Evolutionary conservation across 2,797 vertebrate species (phyloP).

Genomic region (Trematomus bernacchii): DNA sequence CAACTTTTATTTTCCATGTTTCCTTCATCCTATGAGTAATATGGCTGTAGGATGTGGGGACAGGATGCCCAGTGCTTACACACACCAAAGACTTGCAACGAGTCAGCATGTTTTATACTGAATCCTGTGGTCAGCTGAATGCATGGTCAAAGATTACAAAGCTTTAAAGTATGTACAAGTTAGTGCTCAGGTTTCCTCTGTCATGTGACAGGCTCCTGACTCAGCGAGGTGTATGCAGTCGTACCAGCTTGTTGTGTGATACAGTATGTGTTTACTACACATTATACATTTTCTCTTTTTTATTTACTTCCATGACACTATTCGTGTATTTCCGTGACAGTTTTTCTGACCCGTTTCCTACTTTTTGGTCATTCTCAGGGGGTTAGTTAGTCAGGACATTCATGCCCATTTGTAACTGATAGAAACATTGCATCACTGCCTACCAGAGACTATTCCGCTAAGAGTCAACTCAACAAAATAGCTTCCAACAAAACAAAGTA

Average conservation of each 20-base stretch:
- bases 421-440: too few species aligned
- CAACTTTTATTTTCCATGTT: not conserved
- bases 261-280: not conserved
- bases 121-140: slow-evolving; percentile 62
- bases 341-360: not conserved
- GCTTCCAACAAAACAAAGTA: too few species aligned
- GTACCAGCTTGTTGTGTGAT: slow-evolving; percentile 16
- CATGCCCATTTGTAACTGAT: not conserved
- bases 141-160: slow-evolving; percentile 76
- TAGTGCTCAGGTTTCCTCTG: slow-evolving; percentile 50
- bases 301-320: not conserved
- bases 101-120: slow-evolving; percentile 74
- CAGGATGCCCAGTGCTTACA: slow-evolving; percentile 67
- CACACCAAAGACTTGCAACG: slow-evolving; percentile 38
- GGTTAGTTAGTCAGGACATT: too few species aligned
- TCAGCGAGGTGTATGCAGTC: slow-evolving; percentile 41
- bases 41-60: slow-evolving; percentile 31
- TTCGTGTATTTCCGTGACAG: not conserved
- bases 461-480: too few species aligned
- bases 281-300: not conserved
- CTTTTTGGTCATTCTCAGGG: too few species aligned
- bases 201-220: slow-evolving; percentile 82
- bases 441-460: too few species aligned
- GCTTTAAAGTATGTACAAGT: slow-evolving; percentile 60
- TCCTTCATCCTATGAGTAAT: slow-evolving; percentile 31